phyloP scores from a whole-genome alignment of 2,888 invertebrate genomes.

The Tetramorium bicarinatum region DNA sequence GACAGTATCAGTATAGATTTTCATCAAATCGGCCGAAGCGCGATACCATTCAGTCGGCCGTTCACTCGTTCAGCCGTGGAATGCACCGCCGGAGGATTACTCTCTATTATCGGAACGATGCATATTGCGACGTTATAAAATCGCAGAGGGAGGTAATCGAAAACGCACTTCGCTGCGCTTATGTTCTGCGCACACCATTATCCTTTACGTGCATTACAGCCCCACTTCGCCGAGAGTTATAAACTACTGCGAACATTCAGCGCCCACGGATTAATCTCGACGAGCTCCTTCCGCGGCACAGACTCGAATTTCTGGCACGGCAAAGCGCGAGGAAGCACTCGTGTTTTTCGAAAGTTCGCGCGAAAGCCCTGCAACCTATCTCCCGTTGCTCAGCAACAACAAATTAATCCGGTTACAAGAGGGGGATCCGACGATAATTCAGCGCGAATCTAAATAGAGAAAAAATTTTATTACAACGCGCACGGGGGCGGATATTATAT shows the following conservation, averaged over 20 bases:
- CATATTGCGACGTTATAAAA: conserved; percentile 48
- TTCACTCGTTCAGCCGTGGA: conserved; percentile 10
- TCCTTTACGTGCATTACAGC: conserved; percentile 25
- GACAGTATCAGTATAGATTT: conserved; percentile 44
- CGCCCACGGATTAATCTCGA: conserved; percentile 19
- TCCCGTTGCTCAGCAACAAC: conserved; percentile 29
- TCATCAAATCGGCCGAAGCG: conserved; percentile 39
- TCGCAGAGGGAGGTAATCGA: conserved; percentile 6
- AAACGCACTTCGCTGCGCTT: conserved; percentile 17
- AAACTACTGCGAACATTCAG: conserved; percentile 1
- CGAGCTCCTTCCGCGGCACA: conserved; percentile 30
- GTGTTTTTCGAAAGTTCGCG: conserved; percentile 16
- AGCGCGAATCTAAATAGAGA: background rate
- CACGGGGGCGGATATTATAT: background rate
- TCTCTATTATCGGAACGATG: conserved; percentile 39
- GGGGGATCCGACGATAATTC: conserved; percentile 13
- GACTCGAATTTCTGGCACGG: conserved; percentile 11
- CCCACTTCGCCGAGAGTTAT: conserved; percentile 9
- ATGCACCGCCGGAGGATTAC: conserved; percentile 35
- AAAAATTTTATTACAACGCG: conserved; percentile 39
- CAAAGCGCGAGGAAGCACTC: background rate
- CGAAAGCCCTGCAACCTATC: conserved; percentile 11
- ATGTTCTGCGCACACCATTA: conserved; percentile 20
- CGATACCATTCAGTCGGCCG: conserved; percentile 26
- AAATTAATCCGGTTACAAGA: conserved; percentile 38